phyloP scores from a whole-genome alignment of 1,140 invertebrate species.

The Rhynchophorus ferrugineus region DNA sequence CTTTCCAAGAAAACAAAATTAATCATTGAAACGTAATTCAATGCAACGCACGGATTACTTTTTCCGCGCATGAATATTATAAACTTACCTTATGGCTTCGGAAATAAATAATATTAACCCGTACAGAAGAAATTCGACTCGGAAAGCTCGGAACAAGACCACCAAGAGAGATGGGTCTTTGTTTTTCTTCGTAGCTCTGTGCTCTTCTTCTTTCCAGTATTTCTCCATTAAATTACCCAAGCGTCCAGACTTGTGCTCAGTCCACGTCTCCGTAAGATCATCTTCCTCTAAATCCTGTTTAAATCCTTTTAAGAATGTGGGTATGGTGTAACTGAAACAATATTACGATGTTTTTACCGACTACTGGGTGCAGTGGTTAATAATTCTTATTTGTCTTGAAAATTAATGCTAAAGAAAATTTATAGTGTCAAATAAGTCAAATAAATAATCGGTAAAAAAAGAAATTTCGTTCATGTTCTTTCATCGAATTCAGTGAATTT shows the following conservation, averaged over 20 bases:
- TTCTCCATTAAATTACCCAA: slow-evolving; percentile 50
- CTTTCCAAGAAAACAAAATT: neutral
- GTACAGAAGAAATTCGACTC: slow-evolving; percentile 34
- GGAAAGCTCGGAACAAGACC: slow-evolving; percentile 32
- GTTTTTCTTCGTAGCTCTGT: slow-evolving; percentile 30
- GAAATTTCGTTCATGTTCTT: too few relatives aligned
- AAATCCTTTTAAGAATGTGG: slow-evolving; percentile 47
- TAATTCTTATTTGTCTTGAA: too few relatives aligned
- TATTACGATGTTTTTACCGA: too few relatives aligned
- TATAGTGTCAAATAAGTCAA: too few relatives aligned
- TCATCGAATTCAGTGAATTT: too few relatives aligned
- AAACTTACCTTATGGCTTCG: slow-evolving; percentile 35
- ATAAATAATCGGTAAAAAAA: too few relatives aligned
- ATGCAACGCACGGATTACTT: neutral
- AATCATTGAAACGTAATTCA: neutral
- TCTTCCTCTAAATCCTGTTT: slow-evolving; percentile 48
- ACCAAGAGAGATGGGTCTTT: slow-evolving; percentile 35
- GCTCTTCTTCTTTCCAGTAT: slow-evolving; percentile 44
- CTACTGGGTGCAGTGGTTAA: too few relatives aligned
- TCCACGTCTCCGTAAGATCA: slow-evolving; percentile 53
- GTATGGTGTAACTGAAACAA: slow-evolving; percentile 43
- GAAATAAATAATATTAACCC: slow-evolving; percentile 35
- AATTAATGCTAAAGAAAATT: too few relatives aligned
- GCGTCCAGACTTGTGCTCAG: slow-evolving; percentile 47
- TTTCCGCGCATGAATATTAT: neutral